A percentile compares a stretch with the other conserved stretches of the same genome.
phyloP scores from a whole-genome alignment of 2,888 invertebrate species.

The Melieria picta region DNA sequence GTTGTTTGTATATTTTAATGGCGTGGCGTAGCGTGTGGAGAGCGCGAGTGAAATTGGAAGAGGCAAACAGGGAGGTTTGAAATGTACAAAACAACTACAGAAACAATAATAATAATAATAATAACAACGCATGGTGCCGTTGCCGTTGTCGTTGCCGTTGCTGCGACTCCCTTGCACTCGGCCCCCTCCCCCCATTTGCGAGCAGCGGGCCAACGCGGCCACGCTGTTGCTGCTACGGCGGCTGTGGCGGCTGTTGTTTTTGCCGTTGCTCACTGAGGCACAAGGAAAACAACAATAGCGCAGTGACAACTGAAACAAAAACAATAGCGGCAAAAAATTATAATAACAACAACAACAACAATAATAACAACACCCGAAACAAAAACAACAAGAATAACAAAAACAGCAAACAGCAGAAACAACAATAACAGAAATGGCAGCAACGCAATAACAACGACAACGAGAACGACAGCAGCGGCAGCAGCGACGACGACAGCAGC shows the following conservation, averaged over 20 bases:
- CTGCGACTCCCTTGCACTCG: conserved; percentile 28
- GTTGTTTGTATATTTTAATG: no score
- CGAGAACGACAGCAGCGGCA: background rate
- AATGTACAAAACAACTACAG: background rate
- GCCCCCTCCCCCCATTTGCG: background rate
- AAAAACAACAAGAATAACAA: conserved; percentile 38
- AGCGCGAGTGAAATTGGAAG: no score
- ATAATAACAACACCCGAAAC: background rate
- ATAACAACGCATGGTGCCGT: background rate
- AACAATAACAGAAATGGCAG: conserved; percentile 23
- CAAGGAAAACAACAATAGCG: conserved; percentile 41
- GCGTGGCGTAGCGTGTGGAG: no score
- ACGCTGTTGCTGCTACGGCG: background rate
- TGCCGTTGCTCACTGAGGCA: conserved; percentile 31
- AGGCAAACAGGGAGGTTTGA: no score
- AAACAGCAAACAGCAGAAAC: conserved; percentile 27
- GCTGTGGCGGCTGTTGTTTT: background rate
- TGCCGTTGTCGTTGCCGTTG: conserved; percentile 5
- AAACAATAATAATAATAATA: conserved; percentile 28
- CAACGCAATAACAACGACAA: conserved; percentile 13
- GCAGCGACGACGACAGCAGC: conserved; percentile 37
- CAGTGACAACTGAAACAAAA: conserved; percentile 22
- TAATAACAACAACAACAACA: conserved; percentile 8
- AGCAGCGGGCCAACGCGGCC: no score
- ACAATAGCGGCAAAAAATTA: conserved; percentile 16